Percentiles rank a stretch among this genome's conserved stretches.
phyloP scores from a whole-genome alignment of 2,113 vertebrate genomes.

The Campylomormyrus numenius region DNA sequence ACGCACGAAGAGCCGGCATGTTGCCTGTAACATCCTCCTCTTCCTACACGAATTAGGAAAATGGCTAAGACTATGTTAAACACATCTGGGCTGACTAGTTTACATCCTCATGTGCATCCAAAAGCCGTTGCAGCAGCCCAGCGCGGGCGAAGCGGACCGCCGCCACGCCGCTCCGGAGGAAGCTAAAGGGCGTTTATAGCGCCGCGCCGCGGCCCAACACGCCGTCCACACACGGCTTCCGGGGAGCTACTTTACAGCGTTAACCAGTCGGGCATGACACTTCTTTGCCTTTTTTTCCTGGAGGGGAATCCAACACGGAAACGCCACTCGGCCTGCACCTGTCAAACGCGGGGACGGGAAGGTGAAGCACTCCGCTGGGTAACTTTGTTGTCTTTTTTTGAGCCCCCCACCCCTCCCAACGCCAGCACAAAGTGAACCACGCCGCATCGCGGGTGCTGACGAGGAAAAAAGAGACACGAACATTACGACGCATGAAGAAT shows the following conservation, averaged over 20 bases:
- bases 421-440: slow-evolving; percentile 23
- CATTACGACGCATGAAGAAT: neutral
- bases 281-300: neutral
- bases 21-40: neutral
- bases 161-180: neutral
- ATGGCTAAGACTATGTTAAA: neutral
- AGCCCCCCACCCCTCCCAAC: slow-evolving; percentile 6
- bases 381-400: slow-evolving; percentile 35
- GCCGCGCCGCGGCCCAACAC: neutral
- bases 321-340: slow-evolving; percentile 23
- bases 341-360: slow-evolving; percentile 16
- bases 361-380: slow-evolving; percentile 20
- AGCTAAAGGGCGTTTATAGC: too few species aligned
- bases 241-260: neutral
- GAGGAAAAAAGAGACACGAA: neutral
- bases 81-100: neutral
- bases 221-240: neutral
- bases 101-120: neutral
- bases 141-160: neutral
- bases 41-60: neutral
- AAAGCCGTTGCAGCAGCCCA: neutral
- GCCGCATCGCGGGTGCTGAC: neutral
- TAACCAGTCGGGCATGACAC: neutral
- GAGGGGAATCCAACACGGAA: neutral
- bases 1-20: neutral